phyloP scores from a whole-genome alignment of 2,113 vertebrate genomes.

The Cinclus cinclus region DNA sequence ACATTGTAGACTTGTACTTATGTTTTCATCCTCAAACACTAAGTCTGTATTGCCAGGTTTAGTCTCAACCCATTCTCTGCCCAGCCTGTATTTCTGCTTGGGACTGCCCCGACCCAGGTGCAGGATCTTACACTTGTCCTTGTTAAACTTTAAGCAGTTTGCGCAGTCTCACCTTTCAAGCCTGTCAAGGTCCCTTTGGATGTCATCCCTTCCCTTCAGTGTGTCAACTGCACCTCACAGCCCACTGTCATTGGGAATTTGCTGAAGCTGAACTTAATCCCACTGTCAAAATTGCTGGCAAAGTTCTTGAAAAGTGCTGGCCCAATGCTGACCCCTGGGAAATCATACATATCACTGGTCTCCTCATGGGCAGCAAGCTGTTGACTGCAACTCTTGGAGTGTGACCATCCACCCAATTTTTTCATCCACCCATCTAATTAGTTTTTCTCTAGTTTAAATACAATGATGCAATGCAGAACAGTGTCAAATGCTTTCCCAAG shows the following conservation, averaged over 20 bases:
- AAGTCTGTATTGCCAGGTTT: neutral
- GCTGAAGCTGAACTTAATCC: neutral
- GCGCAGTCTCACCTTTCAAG: neutral
- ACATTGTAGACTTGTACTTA: neutral
- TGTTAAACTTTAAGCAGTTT: neutral
- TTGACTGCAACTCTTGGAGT: neutral
- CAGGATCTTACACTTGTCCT: neutral
- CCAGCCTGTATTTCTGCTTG: neutral
- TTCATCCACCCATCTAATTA: neutral
- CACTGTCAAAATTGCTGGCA: neutral
- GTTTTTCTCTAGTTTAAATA: neutral
- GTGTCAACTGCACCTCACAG: neutral
- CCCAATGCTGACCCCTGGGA: neutral
- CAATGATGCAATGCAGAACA: neutral
- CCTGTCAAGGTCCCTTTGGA: neutral
- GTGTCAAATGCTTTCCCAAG: neutral
- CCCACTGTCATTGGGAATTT: neutral
- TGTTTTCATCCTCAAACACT: neutral
- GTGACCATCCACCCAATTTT: neutral
- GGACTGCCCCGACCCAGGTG: rapidly evolving
- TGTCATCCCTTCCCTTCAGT: neutral
- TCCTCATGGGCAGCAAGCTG: neutral
- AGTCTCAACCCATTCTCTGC: neutral
- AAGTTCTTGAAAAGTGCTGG: neutral
- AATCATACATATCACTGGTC: neutral